Evolutionary conservation across 2,888 invertebrate genomes (phyloP), one percentile per base, ranked within the genome.

Genomic region (Uropetala carovei): DNA sequence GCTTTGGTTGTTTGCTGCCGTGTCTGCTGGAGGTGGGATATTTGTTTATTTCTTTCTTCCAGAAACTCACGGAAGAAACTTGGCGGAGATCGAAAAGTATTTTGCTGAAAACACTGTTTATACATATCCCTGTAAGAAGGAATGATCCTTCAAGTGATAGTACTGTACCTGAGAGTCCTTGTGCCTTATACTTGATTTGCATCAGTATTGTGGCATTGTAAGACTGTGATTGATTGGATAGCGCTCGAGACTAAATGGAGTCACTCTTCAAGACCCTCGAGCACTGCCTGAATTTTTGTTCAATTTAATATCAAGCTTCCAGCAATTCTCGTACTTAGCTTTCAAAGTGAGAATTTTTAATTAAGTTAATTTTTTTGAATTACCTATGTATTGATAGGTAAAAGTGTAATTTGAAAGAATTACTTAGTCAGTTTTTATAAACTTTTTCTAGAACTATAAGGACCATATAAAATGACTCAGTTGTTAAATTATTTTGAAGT

Each of bases 31-130:
- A 0, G 60, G 89, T 9, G 89, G 89, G n/a, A 11, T 89, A n/a
- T 89, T 89, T 68, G 64, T 43, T 5, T 89, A 89, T 11, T 89
- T 89, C 56, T 89, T 89, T 43, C 64, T 89, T n/a, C 89, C 89
- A 56, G 89, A 89, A 89, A 89, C 89, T 43, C 58, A 68, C 11
- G 89, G 89, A 27, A 89, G 58, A n/a, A 89, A 56, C n/a, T 89
- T 89, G 43, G 89, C 60, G 60, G 89, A 89, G 43, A 89, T 89
- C 22, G 89, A 89, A n/a, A 30, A 64, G 43, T 89, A 89, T 18
- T 89, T 89, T 89, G 27, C 89, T 68, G 89, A 89, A 43, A 89
- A 89, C 11, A 89, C 89, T n/a, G 64, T 89, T 43, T 89, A 89
- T 27, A 89, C 89, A 30, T 89, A 89, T 56, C 89, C 89, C 30